Evolutionary conservation across 2,113 vertebrate species (phyloP).

Genomic region (Pseudorectes ferrugineus): DNA sequence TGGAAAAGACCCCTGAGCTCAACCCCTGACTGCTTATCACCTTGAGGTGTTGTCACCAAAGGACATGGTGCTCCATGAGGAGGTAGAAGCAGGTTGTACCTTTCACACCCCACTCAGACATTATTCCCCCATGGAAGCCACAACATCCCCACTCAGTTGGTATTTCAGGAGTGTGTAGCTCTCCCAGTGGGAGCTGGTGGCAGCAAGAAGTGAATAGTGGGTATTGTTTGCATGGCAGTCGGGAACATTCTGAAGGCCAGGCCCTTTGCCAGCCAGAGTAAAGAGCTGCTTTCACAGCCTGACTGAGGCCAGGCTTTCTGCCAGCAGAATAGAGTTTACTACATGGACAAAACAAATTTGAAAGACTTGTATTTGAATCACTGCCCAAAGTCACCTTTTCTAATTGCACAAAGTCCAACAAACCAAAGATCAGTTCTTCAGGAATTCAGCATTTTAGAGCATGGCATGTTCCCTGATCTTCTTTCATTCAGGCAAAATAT

Average conservation of each 20-base stretch:
- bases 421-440: neutral
- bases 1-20: neutral
- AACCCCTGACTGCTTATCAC: neutral
- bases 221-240: neutral
- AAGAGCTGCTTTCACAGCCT: neutral
- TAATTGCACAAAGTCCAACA: conserved; percentile 15
- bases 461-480: neutral
- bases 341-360: conserved; percentile 16
- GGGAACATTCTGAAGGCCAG: neutral
- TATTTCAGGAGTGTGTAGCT: neutral
- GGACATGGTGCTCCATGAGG: neutral
- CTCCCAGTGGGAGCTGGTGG: neutral
- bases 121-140: neutral
- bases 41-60: neutral
- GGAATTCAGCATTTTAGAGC: neutral
- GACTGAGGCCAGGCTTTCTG: neutral
- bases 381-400: conserved; percentile 31
- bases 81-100: neutral
- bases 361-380: conserved; percentile 30
- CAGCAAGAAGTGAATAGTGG: neutral
- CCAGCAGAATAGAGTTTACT: neutral
- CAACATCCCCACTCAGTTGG: accelerated
- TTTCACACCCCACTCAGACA: neutral
- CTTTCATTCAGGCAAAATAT: neutral
- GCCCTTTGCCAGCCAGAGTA: neutral